These are phyloP conservation scores for Nannoperca obscura DNA, from an alignment of 2,797 vertebrate species.

Conservation along the genomic window DNA sequence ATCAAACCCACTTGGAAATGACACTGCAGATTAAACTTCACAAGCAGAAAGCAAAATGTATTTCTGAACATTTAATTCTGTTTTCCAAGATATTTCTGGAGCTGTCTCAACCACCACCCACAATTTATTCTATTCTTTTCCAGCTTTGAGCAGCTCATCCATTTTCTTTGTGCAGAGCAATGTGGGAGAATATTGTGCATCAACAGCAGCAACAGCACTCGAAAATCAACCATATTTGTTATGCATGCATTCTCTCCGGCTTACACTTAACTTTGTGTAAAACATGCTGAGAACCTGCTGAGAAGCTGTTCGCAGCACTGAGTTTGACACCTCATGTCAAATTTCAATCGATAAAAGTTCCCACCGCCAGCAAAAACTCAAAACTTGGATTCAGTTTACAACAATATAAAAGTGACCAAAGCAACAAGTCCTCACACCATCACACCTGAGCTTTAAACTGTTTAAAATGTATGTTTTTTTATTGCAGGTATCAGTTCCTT, in stretches of 20 bases:
- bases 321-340: too few species aligned
- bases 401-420: neutral
- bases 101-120: neutral
- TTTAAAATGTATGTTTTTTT: neutral
- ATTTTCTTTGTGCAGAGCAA: slow-evolving; percentile 1
- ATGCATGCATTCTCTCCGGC: neutral
- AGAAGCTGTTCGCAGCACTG: too few species aligned
- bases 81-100: neutral
- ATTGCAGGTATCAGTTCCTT: neutral
- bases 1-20: neutral
- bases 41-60: neutral
- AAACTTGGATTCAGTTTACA: neutral
- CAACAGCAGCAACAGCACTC: slow-evolving; percentile 6
- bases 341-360: neutral
- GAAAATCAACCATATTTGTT: neutral
- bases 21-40: neutral
- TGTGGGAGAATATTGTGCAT: neutral
- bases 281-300: too few species aligned
- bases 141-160: neutral
- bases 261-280: too few species aligned
- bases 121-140: neutral
- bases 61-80: neutral
- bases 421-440: neutral
- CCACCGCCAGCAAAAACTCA: neutral
- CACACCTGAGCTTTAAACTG: neutral